These are phyloP conservation scores for Gryllus longicercus DNA, from an alignment of 2,888 invertebrate genomes.

Conservation along the genomic window DNA sequence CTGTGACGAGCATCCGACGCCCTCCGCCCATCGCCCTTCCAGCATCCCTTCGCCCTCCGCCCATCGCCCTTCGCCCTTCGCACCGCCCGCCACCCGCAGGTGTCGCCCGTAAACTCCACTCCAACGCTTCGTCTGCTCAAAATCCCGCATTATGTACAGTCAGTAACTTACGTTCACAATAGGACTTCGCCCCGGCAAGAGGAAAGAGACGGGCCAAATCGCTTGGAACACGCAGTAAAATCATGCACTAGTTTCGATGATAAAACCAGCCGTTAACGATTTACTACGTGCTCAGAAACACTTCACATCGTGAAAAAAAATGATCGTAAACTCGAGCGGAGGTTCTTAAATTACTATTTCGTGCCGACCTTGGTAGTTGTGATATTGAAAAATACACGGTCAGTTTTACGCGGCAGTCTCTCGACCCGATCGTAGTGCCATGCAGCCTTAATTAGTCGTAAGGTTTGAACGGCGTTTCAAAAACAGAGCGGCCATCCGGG, in stretches of 20 bases:
- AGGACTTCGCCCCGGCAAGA: neutral
- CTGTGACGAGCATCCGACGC: neutral
- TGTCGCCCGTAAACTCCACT: neutral
- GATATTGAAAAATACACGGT: no score
- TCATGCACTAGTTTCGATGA: neutral
- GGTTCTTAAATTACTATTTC: no score
- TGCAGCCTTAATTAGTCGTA: no score
- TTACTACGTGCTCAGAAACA: neutral
- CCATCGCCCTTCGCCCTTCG: neutral
- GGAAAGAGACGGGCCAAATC: neutral
- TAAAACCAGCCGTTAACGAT: neutral
- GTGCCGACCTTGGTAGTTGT: no score
- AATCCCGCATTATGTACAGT: neutral
- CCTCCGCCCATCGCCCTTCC: neutral
- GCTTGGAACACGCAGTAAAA: neutral
- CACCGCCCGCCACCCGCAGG: neutral
- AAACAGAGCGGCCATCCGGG: no score
- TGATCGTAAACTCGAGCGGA: neutral
- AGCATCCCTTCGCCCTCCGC: neutral
- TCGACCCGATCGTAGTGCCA: no score
- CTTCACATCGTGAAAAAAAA: neutral
- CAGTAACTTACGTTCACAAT: neutral
- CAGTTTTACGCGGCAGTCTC: no score
- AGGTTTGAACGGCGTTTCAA: no score
- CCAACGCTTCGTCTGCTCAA: neutral